Evolutionary conservation across 2,888 invertebrate genomes (phyloP).

Genomic region (Gari tellinella): DNA sequence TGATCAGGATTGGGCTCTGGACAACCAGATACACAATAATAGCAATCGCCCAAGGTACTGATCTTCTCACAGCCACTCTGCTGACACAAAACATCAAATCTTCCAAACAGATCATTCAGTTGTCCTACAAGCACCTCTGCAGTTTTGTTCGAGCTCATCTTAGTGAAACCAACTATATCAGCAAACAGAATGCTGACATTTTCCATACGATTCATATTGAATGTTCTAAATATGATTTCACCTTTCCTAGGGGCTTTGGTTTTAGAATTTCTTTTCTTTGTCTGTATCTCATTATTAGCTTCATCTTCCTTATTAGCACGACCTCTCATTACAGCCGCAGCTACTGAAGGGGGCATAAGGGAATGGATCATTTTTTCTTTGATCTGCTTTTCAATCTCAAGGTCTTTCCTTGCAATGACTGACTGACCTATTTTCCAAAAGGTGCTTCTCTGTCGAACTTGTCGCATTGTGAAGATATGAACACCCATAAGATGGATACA

Average conservation of each 20-base stretch:
- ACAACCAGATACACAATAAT: slow-evolving; percentile 95
- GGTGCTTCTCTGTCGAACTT: slow-evolving; percentile 95
- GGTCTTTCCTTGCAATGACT: slow-evolving; percentile 93
- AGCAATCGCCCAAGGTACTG: slow-evolving; percentile 97
- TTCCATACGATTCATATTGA: slow-evolving; percentile 98
- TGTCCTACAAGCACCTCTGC: slow-evolving; percentile 98
- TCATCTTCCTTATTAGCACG: slow-evolving; percentile 77
- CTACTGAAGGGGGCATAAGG: slow-evolving; percentile 98
- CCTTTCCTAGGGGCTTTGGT: slow-evolving; percentile 67
- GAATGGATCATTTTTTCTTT: slow-evolving; percentile 97
- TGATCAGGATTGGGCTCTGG: slow-evolving; percentile 96
- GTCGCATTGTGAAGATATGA: slow-evolving; percentile 94
- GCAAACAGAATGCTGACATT: slow-evolving; percentile 98
- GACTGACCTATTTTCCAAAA: slow-evolving; percentile 98
- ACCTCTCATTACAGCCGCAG: slow-evolving; percentile 85
- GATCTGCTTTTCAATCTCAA: slow-evolving; percentile 96
- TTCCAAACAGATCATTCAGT: slow-evolving; percentile 97
- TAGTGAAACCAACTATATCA: slow-evolving; percentile 98
- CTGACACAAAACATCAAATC: slow-evolving; percentile 96
- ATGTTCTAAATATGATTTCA: slow-evolving; percentile 92
- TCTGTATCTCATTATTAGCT: slow-evolving; percentile 60
- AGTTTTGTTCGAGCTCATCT: slow-evolving; percentile 98
- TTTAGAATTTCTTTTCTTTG: slow-evolving; percentile 71
- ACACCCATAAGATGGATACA: slow-evolving; percentile 96
- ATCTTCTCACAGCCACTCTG: slow-evolving; percentile 98